These are phyloP conservation scores for Sicus ferrugineus DNA, from an alignment of 2,888 invertebrate genomes.

Conservation along the genomic window DNA sequence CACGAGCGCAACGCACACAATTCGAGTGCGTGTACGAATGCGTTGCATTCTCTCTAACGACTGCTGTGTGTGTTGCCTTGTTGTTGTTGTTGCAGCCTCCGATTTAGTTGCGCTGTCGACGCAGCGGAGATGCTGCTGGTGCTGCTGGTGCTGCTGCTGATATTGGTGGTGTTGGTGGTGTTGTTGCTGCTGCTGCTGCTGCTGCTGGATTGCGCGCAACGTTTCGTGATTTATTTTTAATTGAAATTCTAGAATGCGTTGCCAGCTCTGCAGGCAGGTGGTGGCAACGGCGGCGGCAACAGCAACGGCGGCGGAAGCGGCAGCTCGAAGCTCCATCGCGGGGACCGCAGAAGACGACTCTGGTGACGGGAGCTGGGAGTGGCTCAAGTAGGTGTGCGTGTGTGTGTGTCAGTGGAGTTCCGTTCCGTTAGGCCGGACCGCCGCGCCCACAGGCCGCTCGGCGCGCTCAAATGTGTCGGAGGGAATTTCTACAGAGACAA, in stretches of 20 bases:
- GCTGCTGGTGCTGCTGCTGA: slow-evolving; percentile 19
- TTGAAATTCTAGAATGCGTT: slow-evolving; percentile 65
- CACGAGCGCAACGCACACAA: slow-evolving; percentile 18
- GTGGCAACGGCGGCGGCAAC: slow-evolving; percentile 1
- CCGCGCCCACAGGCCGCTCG: not conserved
- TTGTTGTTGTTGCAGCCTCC: slow-evolving; percentile 14
- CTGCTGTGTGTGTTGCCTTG: slow-evolving; percentile 30
- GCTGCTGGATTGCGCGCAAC: slow-evolving; percentile 46
- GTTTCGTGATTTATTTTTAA: slow-evolving; percentile 65
- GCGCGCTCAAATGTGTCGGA: slow-evolving; percentile 22
- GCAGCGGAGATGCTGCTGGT: not conserved
- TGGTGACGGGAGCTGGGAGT: not conserved
- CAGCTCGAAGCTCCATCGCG: not conserved
- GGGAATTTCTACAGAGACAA: slow-evolving; percentile 55
- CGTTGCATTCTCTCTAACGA: slow-evolving; percentile 6
- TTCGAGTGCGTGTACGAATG: slow-evolving; percentile 25
- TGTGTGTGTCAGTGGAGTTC: not conserved
- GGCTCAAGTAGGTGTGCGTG: not conserved
- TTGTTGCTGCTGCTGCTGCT: slow-evolving; percentile 8
- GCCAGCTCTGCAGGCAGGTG: slow-evolving; percentile 45
- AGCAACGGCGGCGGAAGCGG: not conserved
- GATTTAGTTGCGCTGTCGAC: slow-evolving; percentile 16
- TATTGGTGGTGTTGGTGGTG: slow-evolving; percentile 22
- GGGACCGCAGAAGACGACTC: not conserved
- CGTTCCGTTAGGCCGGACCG: not conserved